A percentile compares a stretch with the other conserved stretches of the same genome.
These are phyloP conservation scores for Torymus tubicola DNA, from an alignment of 2,888 invertebrate species.

Conservation along the genomic window DNA sequence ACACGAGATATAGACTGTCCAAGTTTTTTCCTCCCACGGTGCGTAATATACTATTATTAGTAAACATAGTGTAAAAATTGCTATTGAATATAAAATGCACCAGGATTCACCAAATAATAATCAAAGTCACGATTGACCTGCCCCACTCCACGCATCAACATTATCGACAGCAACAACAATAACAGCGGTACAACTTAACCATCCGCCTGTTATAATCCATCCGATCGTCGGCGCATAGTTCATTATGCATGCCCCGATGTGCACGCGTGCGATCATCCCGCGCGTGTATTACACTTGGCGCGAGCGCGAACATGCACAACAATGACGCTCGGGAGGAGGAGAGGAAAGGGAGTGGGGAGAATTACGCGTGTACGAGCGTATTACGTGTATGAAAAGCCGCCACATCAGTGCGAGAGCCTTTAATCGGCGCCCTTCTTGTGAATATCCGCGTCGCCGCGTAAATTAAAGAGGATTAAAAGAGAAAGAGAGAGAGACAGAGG, in stretches of 20 bases:
- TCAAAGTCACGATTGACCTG: no score
- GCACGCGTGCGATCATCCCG: background rate
- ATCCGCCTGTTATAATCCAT: background rate
- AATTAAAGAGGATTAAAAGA: slow-evolving; percentile 41
- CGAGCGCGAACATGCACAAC: slow-evolving; percentile 12
- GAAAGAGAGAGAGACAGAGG: background rate
- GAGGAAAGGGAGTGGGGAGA: background rate
- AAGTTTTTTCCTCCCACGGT: no score
- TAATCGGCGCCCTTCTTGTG: slow-evolving; percentile 35
- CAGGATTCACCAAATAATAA: no score
- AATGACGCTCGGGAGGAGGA: slow-evolving; percentile 2
- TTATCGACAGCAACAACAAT: no score
- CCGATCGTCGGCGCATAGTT: background rate
- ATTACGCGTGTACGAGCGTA: slow-evolving; percentile 26
- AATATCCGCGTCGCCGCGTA: slow-evolving; percentile 24
- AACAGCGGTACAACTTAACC: background rate
- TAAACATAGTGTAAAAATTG: no score
- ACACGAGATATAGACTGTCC: no score
- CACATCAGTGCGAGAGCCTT: slow-evolving; percentile 27
- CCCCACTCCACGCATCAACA: no score
- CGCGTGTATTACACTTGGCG: slow-evolving; percentile 3
- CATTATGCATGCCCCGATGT: background rate
- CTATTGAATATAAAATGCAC: no score
- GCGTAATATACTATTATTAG: no score
- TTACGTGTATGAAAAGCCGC: slow-evolving; percentile 19